Conservation (phyloP, 2,888 invertebrate species). For the Hydriomena furcata region DNA sequence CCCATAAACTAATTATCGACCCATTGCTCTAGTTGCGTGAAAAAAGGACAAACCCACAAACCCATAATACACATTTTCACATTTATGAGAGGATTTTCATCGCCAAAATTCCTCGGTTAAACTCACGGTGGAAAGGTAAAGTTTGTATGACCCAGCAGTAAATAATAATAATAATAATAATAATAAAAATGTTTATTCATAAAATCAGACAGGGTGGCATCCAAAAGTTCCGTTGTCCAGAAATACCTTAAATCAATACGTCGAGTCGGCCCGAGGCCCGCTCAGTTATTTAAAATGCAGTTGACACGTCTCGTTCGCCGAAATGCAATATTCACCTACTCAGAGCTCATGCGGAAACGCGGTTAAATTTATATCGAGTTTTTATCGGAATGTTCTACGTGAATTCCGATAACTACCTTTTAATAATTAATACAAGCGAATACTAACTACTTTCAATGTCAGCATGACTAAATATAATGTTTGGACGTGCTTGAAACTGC, state of each 20-base stretch:
- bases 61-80: no score
- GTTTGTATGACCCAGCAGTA: constrained; percentile 18
- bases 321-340: constrained; percentile 79
- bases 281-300: constrained; percentile 81
- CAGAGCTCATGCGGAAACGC: constrained; percentile 69
- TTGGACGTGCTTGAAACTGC: no score
- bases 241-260: constrained; percentile 60
- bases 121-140: constrained; percentile 7
- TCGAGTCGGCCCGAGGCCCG: constrained; percentile 42
- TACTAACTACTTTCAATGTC: no score
- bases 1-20: no score
- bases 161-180: no score
- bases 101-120: constrained; percentile 23
- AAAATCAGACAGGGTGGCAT: constrained; percentile 25
- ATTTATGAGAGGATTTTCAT: no score
- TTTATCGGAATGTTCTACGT: constrained; percentile 52
- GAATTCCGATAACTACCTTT: constrained; percentile 45
- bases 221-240: constrained; percentile 33
- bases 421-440: no score
- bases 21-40: no score
- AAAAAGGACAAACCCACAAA: no score
- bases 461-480: no score
- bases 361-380: constrained; percentile 67
- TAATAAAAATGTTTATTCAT: no score
- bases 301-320: constrained; percentile 75